Conservation (phyloP, 2,113 vertebrate species). For the Hassar affinis region DNA sequence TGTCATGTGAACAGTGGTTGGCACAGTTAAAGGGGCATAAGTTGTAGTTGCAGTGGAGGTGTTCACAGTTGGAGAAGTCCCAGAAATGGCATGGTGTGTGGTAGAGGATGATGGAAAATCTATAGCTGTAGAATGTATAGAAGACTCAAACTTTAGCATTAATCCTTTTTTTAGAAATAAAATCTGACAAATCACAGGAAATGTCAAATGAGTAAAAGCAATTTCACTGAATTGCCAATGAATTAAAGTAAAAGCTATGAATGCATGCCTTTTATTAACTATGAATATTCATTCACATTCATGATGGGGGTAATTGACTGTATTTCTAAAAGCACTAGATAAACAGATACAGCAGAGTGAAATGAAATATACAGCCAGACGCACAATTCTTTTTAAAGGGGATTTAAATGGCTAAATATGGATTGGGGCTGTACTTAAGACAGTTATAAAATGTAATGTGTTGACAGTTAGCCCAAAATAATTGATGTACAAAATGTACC, state of each 20-base stretch:
- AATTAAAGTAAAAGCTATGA: not conserved
- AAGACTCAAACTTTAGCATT: not conserved
- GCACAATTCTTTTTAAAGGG: not conserved
- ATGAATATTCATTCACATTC: not conserved
- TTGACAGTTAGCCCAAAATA: not conserved
- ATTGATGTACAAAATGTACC: not conserved
- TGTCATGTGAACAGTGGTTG: constrained; percentile 15
- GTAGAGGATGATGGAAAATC: not conserved
- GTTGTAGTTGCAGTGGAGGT: not conserved
- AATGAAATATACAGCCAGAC: not conserved
- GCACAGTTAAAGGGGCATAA: not conserved
- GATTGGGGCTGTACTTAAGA: not conserved
- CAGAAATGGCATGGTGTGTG: not conserved
- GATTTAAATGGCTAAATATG: not conserved
- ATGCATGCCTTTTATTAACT: not conserved
- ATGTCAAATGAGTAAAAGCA: not conserved
- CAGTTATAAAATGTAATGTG: not conserved
- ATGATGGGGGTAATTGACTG: not conserved
- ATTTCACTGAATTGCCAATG: not conserved
- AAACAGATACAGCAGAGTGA: too few species aligned
- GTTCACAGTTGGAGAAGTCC: not conserved
- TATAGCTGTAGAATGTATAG: not conserved
- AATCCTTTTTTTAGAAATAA: not conserved
- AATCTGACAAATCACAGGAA: not conserved
- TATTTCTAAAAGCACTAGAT: not conserved